Base-by-base conservation (phyloP, 2,113 vertebrate species). In the Microcebus murinus region DNA sequence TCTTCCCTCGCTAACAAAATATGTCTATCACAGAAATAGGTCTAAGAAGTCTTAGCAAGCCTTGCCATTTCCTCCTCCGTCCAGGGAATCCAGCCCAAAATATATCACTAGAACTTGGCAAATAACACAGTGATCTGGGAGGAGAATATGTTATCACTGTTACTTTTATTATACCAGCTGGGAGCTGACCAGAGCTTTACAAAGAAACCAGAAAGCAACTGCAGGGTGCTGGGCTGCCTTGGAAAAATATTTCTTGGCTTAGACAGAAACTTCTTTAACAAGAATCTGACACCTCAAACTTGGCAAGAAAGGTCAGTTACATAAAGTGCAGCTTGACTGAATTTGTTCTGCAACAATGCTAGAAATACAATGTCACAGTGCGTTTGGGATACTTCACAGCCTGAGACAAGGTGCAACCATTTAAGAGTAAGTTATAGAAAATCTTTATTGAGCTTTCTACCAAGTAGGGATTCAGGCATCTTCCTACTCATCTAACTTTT, bases 211-310 rank as follows among this genome's bases (percentile, higher is more conserved):
- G 48, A 70, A 57, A 82, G 42, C 67, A 86, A 74, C 34, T 50
- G 91, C 57, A 87, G 61, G 89, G 73, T 23, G 55, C 8, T 74
- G 77, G 8, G 21, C 17, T 81, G 82, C 34, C 68, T 84, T 76
- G 83, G 73, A 52, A 91, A 86, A 90, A 71, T 89, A 93, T 74
- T 45, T 83, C 74, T 86, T 65, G 50, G 52, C 42, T 80, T 50
- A 39, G 79, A 89, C 29, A 79, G 42, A 70, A 93, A 61, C n/a
- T 65, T 91, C 45, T 63, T 88, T 71, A 82, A 84, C 2, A n/a
- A 93, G 83, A 95, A 52, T 25, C 55, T 83, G 50, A 90, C 13
- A 80, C 27, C 8, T 39, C 18, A 83, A 13, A 45, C 25, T 73
- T 84, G 57, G 61, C 61, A 90, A 17, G 9, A 71, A 95, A 80